Conservation (phyloP, 2,888 invertebrate species). For the Monochamus alternatus region DNA sequence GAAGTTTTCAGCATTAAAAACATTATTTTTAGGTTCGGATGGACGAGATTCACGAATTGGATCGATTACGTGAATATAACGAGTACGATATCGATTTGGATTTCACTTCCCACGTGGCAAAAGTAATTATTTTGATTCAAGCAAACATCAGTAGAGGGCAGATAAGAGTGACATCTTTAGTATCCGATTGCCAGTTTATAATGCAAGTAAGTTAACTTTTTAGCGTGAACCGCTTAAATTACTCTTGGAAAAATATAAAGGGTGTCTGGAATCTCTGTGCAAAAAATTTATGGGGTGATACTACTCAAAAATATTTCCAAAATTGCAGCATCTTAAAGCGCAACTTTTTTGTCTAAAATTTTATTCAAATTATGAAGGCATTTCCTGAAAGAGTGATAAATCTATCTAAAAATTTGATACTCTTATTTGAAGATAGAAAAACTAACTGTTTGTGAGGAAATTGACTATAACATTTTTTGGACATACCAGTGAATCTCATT, state of each 20-base stretch:
- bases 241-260: not conserved
- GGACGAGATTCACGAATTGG: slow-evolving; percentile 94
- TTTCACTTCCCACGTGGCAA: slow-evolving; percentile 92
- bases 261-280: no score
- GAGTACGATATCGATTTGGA: slow-evolving; percentile 86
- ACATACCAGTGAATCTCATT: no score
- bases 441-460: no score
- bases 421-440: no score
- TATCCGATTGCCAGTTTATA: slow-evolving; percentile 92
- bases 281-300: no score
- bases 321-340: no score
- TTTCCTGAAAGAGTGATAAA: no score
- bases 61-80: slow-evolving; percentile 83
- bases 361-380: no score
- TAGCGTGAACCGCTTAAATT: not conserved
- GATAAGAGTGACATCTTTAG: slow-evolving; percentile 87
- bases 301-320: no score
- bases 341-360: no score
- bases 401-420: no score
- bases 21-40: slow-evolving; percentile 82
- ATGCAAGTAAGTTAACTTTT: slow-evolving; percentile 78
- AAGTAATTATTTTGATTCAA: slow-evolving; percentile 96
- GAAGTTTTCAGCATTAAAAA: not conserved
- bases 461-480: no score
- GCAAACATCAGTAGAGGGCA: slow-evolving; percentile 88